Base-by-base conservation (phyloP, 2,888 invertebrate species). In the Dynastes hyllus region DNA sequence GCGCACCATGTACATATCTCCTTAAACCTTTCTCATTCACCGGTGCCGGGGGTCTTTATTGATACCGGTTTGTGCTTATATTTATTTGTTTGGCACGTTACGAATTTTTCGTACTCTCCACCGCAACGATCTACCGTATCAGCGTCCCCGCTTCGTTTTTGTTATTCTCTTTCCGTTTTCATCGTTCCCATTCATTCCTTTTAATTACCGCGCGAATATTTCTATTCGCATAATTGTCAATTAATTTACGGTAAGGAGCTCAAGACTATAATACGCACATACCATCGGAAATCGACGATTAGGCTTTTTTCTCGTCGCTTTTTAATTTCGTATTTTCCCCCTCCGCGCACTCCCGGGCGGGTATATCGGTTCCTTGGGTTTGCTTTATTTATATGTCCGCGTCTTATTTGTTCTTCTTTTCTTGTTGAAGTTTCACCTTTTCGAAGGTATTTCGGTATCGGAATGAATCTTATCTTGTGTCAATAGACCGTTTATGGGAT, bases 1-100 rank as follows among this genome's bases (percentile, higher is more conserved):
- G 45, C 45, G 11, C 45, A 45, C 45, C 45, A 1, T 45, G 8
- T 45, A 11, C 45, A 45, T 45, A 45, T 45, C 45, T 45, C 45
- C 45, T 45, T 45, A 8, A 11, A 45, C 11, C 9, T 45, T 45
- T 45, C 45, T 45, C 45, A 75, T 61, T 75, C 61, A 75, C 40
- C 37, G n/a, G 27, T 29, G 27, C 11, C 55, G 16, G 22, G 22
- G 50, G 13, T 11, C 40, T 79, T 79, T 70, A 76, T 76, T 70
- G 79, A 61, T 76, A 76, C 79, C 79, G 79, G 79, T 79, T 79
- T 76, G 55, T n/a, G 22, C 69, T 70, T 76, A 70, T 76, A 75
- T 75, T 75, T 75, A 75, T 75, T 50, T 63, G 45, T 75, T 75
- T 75, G 45, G 61, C 45, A 75, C 61, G 40, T 61, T 61, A 45